Conservation (phyloP, 2,113 vertebrate genomes). For the Tapirus terrestris region DNA sequence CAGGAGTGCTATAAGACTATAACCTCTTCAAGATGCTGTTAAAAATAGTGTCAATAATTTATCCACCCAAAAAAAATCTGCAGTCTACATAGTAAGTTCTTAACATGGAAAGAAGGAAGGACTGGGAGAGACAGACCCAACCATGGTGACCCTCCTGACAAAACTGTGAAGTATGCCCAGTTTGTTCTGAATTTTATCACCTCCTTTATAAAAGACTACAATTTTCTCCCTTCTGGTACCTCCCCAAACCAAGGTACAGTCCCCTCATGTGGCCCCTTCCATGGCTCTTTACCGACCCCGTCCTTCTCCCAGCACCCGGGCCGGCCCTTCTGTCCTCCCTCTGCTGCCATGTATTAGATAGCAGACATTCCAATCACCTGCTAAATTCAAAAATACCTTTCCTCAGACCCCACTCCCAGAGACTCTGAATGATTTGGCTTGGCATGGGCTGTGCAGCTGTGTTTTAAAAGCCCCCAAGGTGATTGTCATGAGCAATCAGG, state of each 20-base stretch:
- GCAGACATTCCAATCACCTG: neutral
- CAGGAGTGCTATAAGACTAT: neutral
- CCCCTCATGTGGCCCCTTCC: neutral
- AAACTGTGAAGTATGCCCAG: neutral
- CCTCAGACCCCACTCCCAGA: neutral
- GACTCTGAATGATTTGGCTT: neutral
- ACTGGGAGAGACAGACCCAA: neutral
- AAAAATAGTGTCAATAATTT: neutral
- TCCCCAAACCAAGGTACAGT: neutral
- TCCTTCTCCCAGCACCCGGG: neutral
- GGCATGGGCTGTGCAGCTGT: neutral
- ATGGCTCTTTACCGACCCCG: neutral
- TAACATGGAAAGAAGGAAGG: neutral
- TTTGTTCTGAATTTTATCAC: neutral
- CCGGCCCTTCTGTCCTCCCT: neutral
- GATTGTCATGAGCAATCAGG: neutral
- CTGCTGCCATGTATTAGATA: neutral
- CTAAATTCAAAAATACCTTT: neutral
- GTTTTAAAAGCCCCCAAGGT: neutral
- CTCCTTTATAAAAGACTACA: neutral
- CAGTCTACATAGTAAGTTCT: neutral
- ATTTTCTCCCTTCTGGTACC: neutral
- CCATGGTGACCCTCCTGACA: neutral
- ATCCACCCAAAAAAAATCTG: neutral
- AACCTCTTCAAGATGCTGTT: neutral